Evolutionary conservation across 2,888 invertebrate genomes (phyloP).

Genomic region (Parascotia fuliginaria): DNA sequence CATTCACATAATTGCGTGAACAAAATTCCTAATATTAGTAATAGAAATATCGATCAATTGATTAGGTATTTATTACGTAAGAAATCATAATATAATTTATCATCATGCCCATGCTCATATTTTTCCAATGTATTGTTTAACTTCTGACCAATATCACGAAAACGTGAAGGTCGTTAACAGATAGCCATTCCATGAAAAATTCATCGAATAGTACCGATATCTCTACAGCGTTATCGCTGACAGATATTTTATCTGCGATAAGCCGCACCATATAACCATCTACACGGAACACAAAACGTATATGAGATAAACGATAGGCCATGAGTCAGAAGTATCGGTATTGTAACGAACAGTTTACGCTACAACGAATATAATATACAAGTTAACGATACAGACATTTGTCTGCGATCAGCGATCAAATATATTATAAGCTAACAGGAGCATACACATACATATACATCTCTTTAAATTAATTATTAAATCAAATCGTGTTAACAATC

Average conservation of each 20-base stretch:
- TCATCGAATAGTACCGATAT: neutral
- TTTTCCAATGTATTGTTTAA: neutral
- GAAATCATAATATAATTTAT: too few relatives aligned
- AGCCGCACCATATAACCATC: neutral
- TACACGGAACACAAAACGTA: neutral
- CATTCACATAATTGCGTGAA: neutral
- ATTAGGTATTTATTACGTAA: too few relatives aligned
- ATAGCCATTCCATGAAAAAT: neutral
- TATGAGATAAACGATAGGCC: neutral
- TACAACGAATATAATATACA: conserved; percentile 16
- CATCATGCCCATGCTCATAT: too few relatives aligned
- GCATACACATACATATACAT: neutral
- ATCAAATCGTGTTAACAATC: too few relatives aligned
- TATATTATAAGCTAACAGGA: neutral
- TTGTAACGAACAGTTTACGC: conserved; percentile 1
- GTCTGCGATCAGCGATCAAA: neutral
- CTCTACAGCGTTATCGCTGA: neutral
- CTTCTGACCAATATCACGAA: neutral
- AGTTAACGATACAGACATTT: neutral
- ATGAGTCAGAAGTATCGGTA: neutral
- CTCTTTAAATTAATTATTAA: too few relatives aligned
- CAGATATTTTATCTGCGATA: neutral
- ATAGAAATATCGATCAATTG: neutral
- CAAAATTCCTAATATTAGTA: neutral
- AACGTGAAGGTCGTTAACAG: neutral